phyloP scores from a whole-genome alignment of 2,888 invertebrate species.

The Brachycybe producta region DNA sequence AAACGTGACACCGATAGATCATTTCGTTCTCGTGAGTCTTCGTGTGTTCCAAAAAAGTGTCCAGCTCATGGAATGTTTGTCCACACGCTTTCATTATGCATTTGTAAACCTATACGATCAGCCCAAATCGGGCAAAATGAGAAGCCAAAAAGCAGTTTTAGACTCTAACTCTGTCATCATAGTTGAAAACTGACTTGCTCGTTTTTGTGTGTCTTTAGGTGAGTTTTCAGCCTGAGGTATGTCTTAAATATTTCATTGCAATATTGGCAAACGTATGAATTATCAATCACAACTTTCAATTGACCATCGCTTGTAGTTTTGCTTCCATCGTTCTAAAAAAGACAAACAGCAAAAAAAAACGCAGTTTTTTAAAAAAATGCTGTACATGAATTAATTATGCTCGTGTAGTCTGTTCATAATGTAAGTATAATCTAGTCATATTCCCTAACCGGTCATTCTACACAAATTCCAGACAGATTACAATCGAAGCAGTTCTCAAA shows the following conservation, averaged over 20 bases:
- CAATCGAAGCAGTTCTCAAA: too few species aligned
- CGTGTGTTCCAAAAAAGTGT: slow-evolving; percentile 48
- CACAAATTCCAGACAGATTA: too few species aligned
- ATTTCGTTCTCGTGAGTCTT: slow-evolving; percentile 41
- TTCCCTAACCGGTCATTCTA: too few species aligned
- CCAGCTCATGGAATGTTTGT: slow-evolving; percentile 46
- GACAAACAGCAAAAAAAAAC: too few species aligned
- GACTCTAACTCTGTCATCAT: neutral
- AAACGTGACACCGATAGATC: slow-evolving; percentile 49
- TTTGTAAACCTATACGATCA: slow-evolving; percentile 41
- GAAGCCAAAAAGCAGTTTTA: neutral
- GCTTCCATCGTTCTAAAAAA: too few species aligned
- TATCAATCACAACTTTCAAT: slow-evolving; percentile 37
- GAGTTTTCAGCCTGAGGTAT: slow-evolving; percentile 39
- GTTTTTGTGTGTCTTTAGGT: slow-evolving; percentile 38
- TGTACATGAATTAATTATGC: too few species aligned
- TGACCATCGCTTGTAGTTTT: too few species aligned
- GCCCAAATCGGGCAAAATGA: neutral
- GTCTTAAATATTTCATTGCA: slow-evolving; percentile 36
- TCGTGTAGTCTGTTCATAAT: too few species aligned
- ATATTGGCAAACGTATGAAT: slow-evolving; percentile 40
- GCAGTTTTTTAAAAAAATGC: too few species aligned
- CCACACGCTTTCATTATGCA: slow-evolving; percentile 51
- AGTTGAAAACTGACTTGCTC: slow-evolving; percentile 39
- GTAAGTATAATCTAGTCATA: too few species aligned